These are phyloP conservation scores for Myotis lucifugus DNA, from an alignment of 2,113 vertebrate species.

Conservation along the genomic window DNA sequence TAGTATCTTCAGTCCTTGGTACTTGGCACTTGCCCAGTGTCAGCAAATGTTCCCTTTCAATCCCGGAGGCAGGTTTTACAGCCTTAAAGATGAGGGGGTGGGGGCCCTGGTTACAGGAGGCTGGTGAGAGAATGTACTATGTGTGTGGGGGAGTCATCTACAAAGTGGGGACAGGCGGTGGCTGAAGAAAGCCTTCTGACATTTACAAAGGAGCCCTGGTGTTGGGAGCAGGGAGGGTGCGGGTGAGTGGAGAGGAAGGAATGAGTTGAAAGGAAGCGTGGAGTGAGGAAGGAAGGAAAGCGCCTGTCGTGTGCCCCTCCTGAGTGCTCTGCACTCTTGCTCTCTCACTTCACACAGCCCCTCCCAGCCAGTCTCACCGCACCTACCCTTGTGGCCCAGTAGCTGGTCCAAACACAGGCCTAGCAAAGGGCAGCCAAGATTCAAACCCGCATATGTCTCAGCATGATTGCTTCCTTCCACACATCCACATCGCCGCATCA, in stretches of 20 bases:
- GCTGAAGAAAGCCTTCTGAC: neutral
- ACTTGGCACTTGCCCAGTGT: neutral
- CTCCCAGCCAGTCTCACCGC: too few relatives aligned
- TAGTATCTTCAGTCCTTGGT: neutral
- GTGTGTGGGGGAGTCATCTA: neutral
- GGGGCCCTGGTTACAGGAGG: neutral
- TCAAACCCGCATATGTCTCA: neutral
- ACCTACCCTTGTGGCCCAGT: neutral
- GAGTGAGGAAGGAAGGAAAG: neutral
- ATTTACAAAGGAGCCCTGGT: neutral
- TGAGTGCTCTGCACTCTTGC: neutral
- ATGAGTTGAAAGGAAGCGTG: neutral
- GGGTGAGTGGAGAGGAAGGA: neutral
- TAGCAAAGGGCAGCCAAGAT: neutral
- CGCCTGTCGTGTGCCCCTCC: neutral
- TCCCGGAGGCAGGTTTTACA: neutral
- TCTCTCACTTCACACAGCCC: neutral
- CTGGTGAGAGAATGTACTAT: neutral
- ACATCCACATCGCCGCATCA: neutral
- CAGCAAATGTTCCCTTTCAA: neutral
- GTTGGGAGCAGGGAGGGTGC: neutral
- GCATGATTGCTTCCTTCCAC: neutral
- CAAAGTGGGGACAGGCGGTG: rapidly evolving
- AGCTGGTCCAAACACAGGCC: neutral
- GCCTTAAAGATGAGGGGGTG: neutral